Conservation (phyloP, 2,113 vertebrate genomes). For the Thalassarche chlororhynchos region DNA sequence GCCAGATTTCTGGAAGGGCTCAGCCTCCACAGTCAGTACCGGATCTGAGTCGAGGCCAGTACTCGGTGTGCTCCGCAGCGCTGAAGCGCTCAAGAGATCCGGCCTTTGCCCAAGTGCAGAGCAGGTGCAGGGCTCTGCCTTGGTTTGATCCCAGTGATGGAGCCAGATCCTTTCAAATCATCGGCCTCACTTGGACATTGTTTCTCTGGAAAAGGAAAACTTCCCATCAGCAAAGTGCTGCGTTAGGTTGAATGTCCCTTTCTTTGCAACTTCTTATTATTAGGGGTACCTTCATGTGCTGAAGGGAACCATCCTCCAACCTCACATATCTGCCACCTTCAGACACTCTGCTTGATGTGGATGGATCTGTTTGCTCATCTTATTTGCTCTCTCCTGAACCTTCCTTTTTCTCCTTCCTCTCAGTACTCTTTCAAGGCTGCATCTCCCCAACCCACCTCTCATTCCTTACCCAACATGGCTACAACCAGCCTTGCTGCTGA, state of each 20-base stretch:
- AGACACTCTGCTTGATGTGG: not conserved
- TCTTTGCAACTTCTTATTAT: not conserved
- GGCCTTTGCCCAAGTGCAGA: not conserved
- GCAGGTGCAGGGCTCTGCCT: not conserved
- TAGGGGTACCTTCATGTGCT: not conserved
- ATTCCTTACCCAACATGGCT: not conserved
- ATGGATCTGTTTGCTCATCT: not conserved
- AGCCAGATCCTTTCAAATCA: not conserved
- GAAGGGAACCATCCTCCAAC: not conserved
- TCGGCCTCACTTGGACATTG: fast-evolving
- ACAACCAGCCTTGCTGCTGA: not conserved
- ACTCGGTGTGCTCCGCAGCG: not conserved
- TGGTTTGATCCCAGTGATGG: not conserved
- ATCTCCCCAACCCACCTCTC: fast-evolving
- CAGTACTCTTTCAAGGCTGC: not conserved
- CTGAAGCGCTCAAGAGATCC: not conserved
- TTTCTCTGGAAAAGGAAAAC: not conserved
- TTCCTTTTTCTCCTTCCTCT: not conserved
- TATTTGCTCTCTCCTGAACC: not conserved
- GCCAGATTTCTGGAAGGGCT: not conserved
- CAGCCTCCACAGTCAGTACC: not conserved
- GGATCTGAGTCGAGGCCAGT: not conserved
- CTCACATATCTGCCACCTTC: not conserved
- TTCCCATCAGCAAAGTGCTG: fast-evolving
- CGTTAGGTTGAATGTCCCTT: not conserved